Base-by-base conservation (phyloP, 35 echinoderm and acorn worm genomes). In the Holothuria glaberrima region DNA sequence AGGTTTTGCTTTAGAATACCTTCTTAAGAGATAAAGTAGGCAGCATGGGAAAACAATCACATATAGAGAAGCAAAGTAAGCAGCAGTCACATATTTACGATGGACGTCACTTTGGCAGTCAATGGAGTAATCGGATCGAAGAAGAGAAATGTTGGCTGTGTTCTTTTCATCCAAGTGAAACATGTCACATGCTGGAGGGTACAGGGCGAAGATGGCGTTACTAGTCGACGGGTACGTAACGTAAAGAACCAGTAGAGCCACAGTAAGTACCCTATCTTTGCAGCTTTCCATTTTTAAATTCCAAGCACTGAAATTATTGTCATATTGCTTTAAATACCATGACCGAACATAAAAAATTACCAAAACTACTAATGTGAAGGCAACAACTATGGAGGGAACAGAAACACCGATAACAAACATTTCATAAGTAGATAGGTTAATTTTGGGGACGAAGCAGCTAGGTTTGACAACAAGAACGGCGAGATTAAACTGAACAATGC, bases 221-320 rank as follows among this genome's bases (percentile, higher is more conserved):
- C 83, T 88, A 20, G 85, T 61, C 32, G 70, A 75, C 10, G 85
- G 57, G 45, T 92, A 92, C 19, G 91, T 88, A 1, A 92, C 59
- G 50, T 66, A 92, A 18, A 92, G 67, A 52, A 67, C 22, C 19
- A 87, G 26, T 3, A 91, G 2, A 9, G 86, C 46, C 20, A 86
- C 3, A 9, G 85, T 60, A 20, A 86, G 59, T 6, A 61, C 12
- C 27, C 6, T 33, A n/a, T 61, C 57, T 20, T 28, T 38, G 9
- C 26, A 54, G 14, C 7, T 10, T 69, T 69, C 31, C 25, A 29
- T 17, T 33, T 30, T 61, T 33, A 33, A 18, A 22, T n/a, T 82
- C 20, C 45, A 0, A 52, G 26, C 76, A 41, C 22, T 41, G 32
- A 10, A 58, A n/a, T 41, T 41, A 1, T 20, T 12, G 21, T 22